A percentile compares a stretch with the other conserved stretches of the same genome.
These are phyloP conservation scores for Ornithorhynchus anatinus DNA, from an alignment of 2,113 vertebrate species.

Conservation along the genomic window DNA sequence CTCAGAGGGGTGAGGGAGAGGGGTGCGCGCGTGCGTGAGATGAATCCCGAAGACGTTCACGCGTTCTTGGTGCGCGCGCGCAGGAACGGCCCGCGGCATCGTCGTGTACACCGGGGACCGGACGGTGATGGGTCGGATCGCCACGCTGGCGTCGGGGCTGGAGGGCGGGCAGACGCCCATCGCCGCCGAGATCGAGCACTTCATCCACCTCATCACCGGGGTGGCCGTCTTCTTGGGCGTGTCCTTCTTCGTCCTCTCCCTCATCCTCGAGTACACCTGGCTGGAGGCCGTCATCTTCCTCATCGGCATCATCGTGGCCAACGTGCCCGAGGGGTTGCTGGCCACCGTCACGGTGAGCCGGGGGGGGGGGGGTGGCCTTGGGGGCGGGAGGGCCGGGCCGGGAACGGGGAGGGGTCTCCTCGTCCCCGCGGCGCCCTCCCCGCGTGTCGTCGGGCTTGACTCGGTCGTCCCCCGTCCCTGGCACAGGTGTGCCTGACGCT, in stretches of 20 bases:
- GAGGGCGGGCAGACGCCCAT: conserved; percentile 82
- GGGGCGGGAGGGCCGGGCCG: not conserved
- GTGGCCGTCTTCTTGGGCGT: conserved; percentile 81
- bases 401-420: not conserved
- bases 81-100: conserved; percentile 79
- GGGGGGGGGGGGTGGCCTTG: not conserved
- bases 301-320: conserved; percentile 82
- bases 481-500: conserved; percentile 76
- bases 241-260: conserved; percentile 77
- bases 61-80: no score
- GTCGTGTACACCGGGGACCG: conserved; percentile 80
- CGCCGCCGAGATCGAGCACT: conserved; percentile 76
- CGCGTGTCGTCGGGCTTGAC: not conserved
- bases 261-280: conserved; percentile 80
- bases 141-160: conserved; percentile 78
- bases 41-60: no score
- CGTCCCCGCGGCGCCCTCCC: no score
- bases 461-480: fast-evolving
- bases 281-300: conserved; percentile 82
- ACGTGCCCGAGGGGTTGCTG: conserved; percentile 79
- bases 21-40: no score
- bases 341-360: conserved; percentile 78
- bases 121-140: conserved; percentile 83
- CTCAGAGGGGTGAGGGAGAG: no score
- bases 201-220: conserved; percentile 81